These are phyloP conservation scores for Addax nasomaculatus DNA, from an alignment of 2,113 vertebrate genomes.

Conservation along the genomic window DNA sequence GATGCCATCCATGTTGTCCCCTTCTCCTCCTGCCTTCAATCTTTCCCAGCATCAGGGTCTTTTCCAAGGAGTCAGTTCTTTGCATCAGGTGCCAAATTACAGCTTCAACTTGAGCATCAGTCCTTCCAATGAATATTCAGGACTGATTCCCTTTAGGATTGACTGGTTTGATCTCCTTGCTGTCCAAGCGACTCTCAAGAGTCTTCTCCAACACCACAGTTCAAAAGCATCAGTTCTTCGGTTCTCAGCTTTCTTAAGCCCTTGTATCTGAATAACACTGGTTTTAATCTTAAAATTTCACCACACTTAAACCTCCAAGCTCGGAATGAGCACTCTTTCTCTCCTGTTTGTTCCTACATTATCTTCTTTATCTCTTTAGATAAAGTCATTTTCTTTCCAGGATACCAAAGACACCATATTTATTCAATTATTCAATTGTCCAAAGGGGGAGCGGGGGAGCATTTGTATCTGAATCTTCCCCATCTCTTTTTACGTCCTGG, in stretches of 20 bases:
- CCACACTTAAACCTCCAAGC: neutral
- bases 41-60: neutral
- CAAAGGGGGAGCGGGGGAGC: fast-evolving
- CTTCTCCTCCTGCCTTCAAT: neutral
- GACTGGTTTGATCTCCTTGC: neutral
- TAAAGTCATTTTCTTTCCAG: slow-evolving; percentile 4
- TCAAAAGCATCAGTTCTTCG: neutral
- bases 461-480: neutral
- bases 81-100: neutral
- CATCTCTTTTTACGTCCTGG: neutral
- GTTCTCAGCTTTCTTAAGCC: neutral
- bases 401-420: neutral
- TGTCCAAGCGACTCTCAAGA: neutral
- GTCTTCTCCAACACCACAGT: neutral
- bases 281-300: neutral
- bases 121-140: neutral
- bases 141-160: neutral
- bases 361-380: neutral
- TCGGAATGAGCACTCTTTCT: neutral
- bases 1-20: neutral
- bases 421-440: neutral
- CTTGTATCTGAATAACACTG: neutral
- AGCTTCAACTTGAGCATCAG: neutral
- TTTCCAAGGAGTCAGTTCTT: neutral
- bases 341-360: neutral